Evolutionary conservation across 2,888 invertebrate species (phyloP), one percentile per base, ranked within the genome.

Genomic region (Athetis lepigone): DNA sequence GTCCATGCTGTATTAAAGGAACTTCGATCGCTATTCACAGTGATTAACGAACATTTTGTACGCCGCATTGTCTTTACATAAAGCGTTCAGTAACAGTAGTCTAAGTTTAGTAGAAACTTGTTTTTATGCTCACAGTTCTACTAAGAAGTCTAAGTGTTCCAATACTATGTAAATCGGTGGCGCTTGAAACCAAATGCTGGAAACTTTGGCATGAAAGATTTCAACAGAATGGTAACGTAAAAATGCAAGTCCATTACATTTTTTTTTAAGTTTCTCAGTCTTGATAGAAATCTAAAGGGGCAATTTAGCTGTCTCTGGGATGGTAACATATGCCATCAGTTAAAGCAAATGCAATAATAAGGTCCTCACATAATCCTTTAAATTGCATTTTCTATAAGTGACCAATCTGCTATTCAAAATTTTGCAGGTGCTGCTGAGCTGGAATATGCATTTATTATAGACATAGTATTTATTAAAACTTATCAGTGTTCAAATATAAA

Each of bases 31-130:
- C 68, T 73, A 69, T 77, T 73, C 70, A 57, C 56, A 56, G 78
- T 72, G 80, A 81, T 81, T 81, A 81, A 81, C 76, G 80, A 79
- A 81, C 78, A 70, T 78, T 77, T 81, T 46, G 81, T 66, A 70
- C 54, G 70, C 55, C 67, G 66, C 73, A 75, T 72, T 70, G 70
- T 75, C 64, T 68, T 63, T 54, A 42, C 43, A 68, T 54, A 63
- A 60, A 54, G 55, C 67, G 72, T 60, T 56, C 18, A 45, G 50
- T 69, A 61, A 51, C 56, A 79, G 80, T 65, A 79, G 75, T 75
- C 54, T 40, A 80, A 79, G 59, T 80, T 60, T 37, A 37, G 8
- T 4, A 11, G 52, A 58, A 62, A 69, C 54, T 67, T 58, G 59
- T 58, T 76, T 72, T 72, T 71, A 66, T 66, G 57, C 46, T 43